A percentile compares a stretch with the other conserved stretches of the same genome.
These are phyloP conservation scores for Portevinia maculata DNA, from an alignment of 2,888 invertebrate genomes.

Conservation along the genomic window DNA sequence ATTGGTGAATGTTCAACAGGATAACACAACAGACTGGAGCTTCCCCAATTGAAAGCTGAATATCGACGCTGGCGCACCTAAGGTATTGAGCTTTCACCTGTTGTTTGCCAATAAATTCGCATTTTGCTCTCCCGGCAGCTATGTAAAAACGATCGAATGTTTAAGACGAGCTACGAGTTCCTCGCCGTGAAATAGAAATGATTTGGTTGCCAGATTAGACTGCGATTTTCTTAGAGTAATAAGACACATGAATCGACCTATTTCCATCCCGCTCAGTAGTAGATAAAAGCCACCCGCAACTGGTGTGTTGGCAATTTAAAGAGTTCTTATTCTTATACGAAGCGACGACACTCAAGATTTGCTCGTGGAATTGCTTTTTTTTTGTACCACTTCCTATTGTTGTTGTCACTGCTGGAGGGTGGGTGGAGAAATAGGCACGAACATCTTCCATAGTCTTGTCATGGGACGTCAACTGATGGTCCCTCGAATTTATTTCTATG, in stretches of 20 bases:
- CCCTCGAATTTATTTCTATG: constrained; percentile 50
- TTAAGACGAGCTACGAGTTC: constrained; percentile 1
- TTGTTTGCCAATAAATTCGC: constrained; percentile 1
- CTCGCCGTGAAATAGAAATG: constrained; percentile 35
- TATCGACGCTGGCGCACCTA: constrained; percentile 58
- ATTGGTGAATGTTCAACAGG: constrained; percentile 72
- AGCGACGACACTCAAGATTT: constrained; percentile 42
- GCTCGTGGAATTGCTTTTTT: constrained; percentile 27
- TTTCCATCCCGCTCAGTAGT: constrained; percentile 1
- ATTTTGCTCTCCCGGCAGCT: background rate
- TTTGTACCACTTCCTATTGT: constrained; percentile 22
- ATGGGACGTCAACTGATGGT: constrained; percentile 40
- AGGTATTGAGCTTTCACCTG: constrained; percentile 67
- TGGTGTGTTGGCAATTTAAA: constrained; percentile 67
- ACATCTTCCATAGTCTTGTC: constrained; percentile 48
- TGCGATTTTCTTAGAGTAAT: constrained; percentile 61
- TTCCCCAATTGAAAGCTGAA: constrained; percentile 47
- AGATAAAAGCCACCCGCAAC: constrained; percentile 66
- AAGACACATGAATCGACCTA: constrained; percentile 38
- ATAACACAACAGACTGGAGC: constrained; percentile 14
- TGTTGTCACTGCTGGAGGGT: constrained; percentile 16
- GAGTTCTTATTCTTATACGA: constrained; percentile 58
- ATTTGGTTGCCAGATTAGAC: constrained; percentile 68
- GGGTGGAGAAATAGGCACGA: constrained; percentile 57
- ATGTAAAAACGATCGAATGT: background rate